These are phyloP conservation scores for Rynchops niger DNA, from an alignment of 2,113 vertebrate species.

Conservation along the genomic window DNA sequence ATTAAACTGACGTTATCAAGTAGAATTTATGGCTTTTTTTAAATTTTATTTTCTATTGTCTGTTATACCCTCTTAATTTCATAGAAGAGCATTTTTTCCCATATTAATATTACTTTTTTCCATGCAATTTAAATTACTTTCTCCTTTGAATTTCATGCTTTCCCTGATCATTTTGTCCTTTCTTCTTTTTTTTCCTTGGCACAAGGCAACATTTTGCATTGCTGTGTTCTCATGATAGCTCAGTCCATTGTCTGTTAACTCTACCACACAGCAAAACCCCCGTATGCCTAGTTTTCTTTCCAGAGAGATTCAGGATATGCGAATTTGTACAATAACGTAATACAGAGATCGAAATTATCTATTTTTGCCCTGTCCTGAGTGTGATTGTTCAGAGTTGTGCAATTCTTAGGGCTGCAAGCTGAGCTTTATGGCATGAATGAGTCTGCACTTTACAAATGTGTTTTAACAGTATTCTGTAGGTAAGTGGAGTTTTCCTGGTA, in stretches of 20 bases:
- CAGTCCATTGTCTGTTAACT: background rate
- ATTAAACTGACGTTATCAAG: slow-evolving; percentile 11
- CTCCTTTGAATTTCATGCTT: background rate
- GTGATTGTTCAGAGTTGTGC: background rate
- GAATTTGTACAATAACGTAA: background rate
- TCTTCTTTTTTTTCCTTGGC: background rate
- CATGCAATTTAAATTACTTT: background rate
- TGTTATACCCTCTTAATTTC: background rate
- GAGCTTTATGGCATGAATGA: background rate
- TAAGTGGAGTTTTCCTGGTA: background rate
- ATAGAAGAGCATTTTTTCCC: background rate
- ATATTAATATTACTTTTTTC: background rate
- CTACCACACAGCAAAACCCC: background rate
- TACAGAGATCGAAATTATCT: background rate
- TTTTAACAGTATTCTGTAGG: background rate
- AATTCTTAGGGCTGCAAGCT: background rate
- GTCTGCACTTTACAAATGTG: background rate
- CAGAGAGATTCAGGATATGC: background rate
- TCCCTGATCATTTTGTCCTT: background rate
- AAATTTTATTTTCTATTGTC: background rate
- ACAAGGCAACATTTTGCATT: background rate
- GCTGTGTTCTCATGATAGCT: background rate
- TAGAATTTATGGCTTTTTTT: background rate
- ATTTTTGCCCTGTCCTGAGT: background rate
- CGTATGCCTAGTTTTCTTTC: background rate